Base-by-base conservation (phyloP, 1,140 invertebrate species). In the Atta texana region DNA sequence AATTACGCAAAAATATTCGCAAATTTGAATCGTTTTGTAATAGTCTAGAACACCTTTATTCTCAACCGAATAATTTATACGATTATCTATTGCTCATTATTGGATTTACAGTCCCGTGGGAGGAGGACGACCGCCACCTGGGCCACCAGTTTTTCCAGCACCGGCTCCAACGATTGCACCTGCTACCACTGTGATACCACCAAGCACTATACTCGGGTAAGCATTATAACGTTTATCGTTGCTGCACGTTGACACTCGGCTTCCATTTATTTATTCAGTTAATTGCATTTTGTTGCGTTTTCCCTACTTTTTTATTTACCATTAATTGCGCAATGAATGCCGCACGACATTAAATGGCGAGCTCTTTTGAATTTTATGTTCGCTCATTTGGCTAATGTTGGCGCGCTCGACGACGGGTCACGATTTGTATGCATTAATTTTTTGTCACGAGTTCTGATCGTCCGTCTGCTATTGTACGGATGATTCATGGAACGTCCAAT, bases 131-230 rank as follows among this genome's bases (percentile, higher is more conserved):
- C 93, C 95, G 21, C 94, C 94, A 82, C 95, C 94, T 72, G 94
- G 95, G 85, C 95, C 95, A 24, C 95, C 95, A 77, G 94, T 95
- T 71, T 95, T 95, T 87, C 94, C 95, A 14, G 94, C 95, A 24
- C 91, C 94, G 28, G 84, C 94, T 0, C 89, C 94, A 10, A 89
- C 94, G 24, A 94, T 94, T n/a, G 85, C 91, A 77, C 92, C 94
- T 76, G 85, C 91, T 28, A 85, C 93, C 39, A 88, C 93, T 61
- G 92, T 92, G 64, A 92, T 94, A 91, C 92, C 94, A 53, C 89
- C 93, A 34, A 94, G 89, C 14, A 93, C 93, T 57, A 93, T 94
- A 82, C 90, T 94, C 85, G 92, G 93, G 94, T 95, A 92, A 93
- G 92, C 88, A 44, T 84, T 28, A 14, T 21, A 39, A 7, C 44